Conservation (phyloP, 2,797 vertebrate genomes). For the Todus mexicanus region DNA sequence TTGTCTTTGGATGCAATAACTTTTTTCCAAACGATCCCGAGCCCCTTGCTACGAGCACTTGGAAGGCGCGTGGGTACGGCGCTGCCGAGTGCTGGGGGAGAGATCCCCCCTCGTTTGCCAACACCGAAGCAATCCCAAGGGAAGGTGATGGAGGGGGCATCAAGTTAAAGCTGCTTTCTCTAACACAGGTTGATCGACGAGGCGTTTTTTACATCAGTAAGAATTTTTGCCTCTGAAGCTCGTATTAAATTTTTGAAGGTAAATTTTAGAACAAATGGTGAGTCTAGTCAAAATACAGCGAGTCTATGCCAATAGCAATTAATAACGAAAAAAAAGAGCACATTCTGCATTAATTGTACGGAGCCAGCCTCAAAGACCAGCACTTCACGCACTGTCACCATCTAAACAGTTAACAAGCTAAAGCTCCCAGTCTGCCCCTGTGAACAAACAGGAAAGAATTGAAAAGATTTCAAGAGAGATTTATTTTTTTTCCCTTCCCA, state of each 20-base stretch:
- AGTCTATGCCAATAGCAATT: background rate
- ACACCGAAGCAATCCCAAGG: background rate
- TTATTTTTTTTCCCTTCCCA: background rate
- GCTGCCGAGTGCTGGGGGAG: background rate
- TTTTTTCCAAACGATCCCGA: background rate
- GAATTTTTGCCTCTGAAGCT: background rate
- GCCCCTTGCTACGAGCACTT: background rate
- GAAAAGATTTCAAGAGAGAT: background rate
- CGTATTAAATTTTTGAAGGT: background rate
- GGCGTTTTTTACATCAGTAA: background rate
- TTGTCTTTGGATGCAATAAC: slow-evolving; percentile 3
- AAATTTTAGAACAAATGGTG: background rate
- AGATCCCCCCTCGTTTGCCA: background rate
- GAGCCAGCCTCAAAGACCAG: slow-evolving; percentile 24
- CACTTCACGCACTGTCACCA: background rate
- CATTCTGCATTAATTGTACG: background rate
- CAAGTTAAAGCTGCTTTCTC: slow-evolving; percentile 11
- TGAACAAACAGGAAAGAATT: slow-evolving; percentile 36
- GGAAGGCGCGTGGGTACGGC: background rate
- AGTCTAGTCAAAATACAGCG: background rate
- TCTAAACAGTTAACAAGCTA: background rate
- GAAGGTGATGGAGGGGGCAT: background rate
- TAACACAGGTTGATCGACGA: background rate
- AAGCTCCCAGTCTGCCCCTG: background rate
- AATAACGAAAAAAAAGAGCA: background rate